phyloP scores from a whole-genome alignment of 1,140 invertebrate species.

The Acromyrmex heyeri region DNA sequence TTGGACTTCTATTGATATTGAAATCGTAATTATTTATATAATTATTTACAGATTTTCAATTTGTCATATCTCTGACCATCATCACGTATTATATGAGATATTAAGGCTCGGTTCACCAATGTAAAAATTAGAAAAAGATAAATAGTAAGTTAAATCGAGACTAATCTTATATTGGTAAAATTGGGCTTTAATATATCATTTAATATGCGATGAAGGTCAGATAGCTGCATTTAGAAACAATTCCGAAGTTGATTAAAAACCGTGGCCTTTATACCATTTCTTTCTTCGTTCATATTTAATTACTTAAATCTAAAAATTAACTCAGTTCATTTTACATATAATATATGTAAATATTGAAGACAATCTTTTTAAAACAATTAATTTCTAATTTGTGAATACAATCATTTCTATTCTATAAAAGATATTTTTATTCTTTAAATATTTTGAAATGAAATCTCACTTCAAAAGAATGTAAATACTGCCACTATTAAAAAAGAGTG shows the following conservation, averaged over 20 bases:
- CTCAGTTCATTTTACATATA: not conserved
- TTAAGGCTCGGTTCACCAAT: too few relatives aligned
- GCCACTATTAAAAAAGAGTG: too few relatives aligned
- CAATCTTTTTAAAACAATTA: not conserved
- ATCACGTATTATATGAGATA: too few relatives aligned
- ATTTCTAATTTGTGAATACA: not conserved
- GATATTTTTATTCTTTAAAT: not conserved
- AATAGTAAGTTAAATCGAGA: too few relatives aligned
- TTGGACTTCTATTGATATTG: not conserved
- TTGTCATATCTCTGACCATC: too few relatives aligned
- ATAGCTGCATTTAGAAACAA: not conserved
- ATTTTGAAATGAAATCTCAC: too few relatives aligned
- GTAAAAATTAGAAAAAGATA: too few relatives aligned
- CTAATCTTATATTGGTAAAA: too few relatives aligned
- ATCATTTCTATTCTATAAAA: not conserved
- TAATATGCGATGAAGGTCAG: conserved; percentile 3
- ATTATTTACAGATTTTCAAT: not conserved
- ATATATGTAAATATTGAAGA: not conserved
- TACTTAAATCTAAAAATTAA: not conserved
- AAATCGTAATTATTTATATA: not conserved
- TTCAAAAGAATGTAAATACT: too few relatives aligned
- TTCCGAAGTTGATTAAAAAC: conserved; percentile 8
- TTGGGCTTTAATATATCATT: not conserved
- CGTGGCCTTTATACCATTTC: not conserved
- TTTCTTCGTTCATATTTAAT: not conserved